Conservation (phyloP, 2,113 vertebrate species). For the Ranitomeya variabilis region DNA sequence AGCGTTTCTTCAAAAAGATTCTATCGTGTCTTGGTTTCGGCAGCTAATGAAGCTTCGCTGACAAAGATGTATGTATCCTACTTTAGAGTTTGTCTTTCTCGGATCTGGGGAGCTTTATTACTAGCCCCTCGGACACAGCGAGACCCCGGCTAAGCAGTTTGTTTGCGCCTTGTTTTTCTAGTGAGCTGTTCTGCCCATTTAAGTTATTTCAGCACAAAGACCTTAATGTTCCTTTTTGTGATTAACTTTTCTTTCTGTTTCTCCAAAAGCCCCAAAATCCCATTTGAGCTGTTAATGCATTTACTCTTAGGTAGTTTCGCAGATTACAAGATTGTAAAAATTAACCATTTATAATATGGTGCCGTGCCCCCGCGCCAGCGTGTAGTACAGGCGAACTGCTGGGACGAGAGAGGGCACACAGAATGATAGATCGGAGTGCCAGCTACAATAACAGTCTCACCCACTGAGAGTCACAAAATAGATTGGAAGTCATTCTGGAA, state of each 20-base stretch:
- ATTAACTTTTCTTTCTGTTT: slow-evolving; percentile 38
- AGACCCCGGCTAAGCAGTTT: slow-evolving; percentile 4
- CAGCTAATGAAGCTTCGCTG: not conserved
- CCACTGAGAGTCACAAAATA: slow-evolving; percentile 57
- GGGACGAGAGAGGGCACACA: slow-evolving; percentile 8
- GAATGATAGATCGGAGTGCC: slow-evolving; percentile 43
- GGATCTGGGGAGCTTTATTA: not conserved
- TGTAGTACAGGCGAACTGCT: slow-evolving; percentile 27
- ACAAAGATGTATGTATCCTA: not conserved
- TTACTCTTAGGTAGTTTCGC: slow-evolving; percentile 43
- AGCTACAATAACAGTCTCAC: slow-evolving; percentile 46
- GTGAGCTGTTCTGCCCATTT: slow-evolving; percentile 6
- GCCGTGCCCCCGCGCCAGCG: not conserved
- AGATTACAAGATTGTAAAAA: slow-evolving; percentile 47
- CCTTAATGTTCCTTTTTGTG: slow-evolving; percentile 49
- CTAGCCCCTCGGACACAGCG: not conserved
- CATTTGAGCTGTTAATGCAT: slow-evolving; percentile 43
- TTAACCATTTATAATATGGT: slow-evolving; percentile 52
- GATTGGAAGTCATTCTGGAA: slow-evolving; percentile 58
- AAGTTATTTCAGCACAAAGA: slow-evolving; percentile 45
- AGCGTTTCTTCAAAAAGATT: not conserved
- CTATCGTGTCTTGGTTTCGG: not conserved
- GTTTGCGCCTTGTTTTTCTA: slow-evolving; percentile 30
- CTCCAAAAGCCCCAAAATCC: slow-evolving; percentile 47
- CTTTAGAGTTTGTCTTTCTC: slow-evolving; percentile 12